A percentile compares a stretch with the other conserved stretches of the same genome.
phyloP scores from a whole-genome alignment of 2,113 vertebrate genomes.

The Henicopernis longicauda region DNA sequence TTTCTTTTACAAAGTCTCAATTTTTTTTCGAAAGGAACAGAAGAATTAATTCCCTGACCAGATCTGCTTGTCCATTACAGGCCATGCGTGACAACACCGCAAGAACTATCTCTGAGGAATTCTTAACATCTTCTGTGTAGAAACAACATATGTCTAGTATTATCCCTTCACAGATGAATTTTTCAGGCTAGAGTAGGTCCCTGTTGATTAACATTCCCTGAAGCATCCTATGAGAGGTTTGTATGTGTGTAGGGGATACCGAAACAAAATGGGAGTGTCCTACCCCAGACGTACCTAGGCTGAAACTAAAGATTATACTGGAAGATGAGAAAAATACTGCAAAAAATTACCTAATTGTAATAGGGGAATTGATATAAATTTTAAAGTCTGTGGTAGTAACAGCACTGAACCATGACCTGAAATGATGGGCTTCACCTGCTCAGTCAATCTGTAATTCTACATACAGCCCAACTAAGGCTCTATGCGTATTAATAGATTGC shows the following conservation, averaged over 20 bases:
- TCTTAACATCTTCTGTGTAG: neutral
- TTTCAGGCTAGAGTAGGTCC: neutral
- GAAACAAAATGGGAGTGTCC: neutral
- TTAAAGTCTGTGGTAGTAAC: neutral
- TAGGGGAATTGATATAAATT: neutral
- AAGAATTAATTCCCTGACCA: neutral
- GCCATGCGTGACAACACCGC: neutral
- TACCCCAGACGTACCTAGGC: neutral
- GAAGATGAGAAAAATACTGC: neutral
- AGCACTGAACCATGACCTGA: neutral
- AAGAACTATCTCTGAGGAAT: neutral
- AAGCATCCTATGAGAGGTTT: neutral
- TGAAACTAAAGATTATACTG: neutral
- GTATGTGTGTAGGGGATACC: fast-evolving
- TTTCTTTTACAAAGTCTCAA: neutral
- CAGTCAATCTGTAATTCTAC: neutral
- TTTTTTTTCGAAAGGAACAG: neutral
- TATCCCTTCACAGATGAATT: neutral
- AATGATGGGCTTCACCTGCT: neutral
- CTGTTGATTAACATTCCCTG: neutral
- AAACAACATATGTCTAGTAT: neutral
- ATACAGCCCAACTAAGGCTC: neutral
- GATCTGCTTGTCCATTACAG: neutral
- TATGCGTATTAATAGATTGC: neutral
- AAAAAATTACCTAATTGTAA: neutral